A percentile compares a stretch with the other conserved stretches of the same genome.
Evolutionary conservation across 2,888 invertebrate genomes (phyloP).

Genomic region (Caenorhabditis drosophilae): DNA sequence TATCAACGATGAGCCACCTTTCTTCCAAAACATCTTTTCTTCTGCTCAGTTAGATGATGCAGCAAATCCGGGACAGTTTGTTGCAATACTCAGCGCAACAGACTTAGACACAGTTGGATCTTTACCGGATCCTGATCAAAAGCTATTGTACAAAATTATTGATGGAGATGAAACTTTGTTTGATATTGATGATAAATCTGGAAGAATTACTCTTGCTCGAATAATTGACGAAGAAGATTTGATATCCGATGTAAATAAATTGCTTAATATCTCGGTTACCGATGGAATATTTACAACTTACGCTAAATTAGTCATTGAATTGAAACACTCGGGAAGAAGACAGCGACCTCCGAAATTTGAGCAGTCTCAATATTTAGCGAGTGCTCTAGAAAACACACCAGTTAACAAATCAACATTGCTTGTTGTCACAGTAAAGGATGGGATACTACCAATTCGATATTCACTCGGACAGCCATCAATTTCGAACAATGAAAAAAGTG

Average conservation of each 20-base stretch:
- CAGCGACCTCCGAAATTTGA: constrained; percentile 54
- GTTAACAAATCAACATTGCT: constrained; percentile 48
- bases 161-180: constrained; percentile 64
- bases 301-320: constrained; percentile 72
- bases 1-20: constrained; percentile 58
- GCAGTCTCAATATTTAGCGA: constrained; percentile 49
- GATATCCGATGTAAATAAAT: constrained; percentile 48
- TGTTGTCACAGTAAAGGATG: constrained; percentile 46
- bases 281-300: constrained; percentile 93
- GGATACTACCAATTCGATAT: constrained; percentile 52
- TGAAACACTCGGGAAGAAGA: constrained; percentile 34
- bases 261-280: constrained; percentile 89
- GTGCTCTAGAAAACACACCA: constrained; percentile 77
- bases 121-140: constrained; percentile 33
- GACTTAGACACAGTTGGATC: constrained; percentile 53
- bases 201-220: constrained; percentile 51
- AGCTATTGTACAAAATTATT: constrained; percentile 53
- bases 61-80: constrained; percentile 48
- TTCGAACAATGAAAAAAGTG: constrained; percentile 77
- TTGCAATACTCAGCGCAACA: constrained; percentile 51
- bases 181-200: constrained; percentile 43
- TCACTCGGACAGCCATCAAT: constrained; percentile 72
- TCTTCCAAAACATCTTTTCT: constrained; percentile 41
- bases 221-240: constrained; percentile 52
- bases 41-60: constrained; percentile 42